Percentiles rank a stretch among this genome's conserved stretches.
These are phyloP conservation scores for Lasius platythorax DNA, from an alignment of 2,888 invertebrate species.

Conservation along the genomic window DNA sequence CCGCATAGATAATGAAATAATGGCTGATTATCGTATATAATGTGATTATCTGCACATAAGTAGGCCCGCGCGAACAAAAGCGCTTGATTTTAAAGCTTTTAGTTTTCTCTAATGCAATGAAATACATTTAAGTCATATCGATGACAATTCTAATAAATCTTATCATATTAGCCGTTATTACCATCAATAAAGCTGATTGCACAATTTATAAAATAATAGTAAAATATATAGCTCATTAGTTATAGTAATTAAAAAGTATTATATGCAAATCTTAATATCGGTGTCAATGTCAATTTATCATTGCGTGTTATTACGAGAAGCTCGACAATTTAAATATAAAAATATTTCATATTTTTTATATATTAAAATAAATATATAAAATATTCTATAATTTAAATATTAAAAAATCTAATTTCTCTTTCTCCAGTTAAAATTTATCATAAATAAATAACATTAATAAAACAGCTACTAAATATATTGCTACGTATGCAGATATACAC, in stretches of 20 bases:
- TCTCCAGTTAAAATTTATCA: slow-evolving; percentile 24
- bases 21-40: slow-evolving; percentile 14
- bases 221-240: background rate
- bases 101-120: slow-evolving; percentile 23
- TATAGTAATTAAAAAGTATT: slow-evolving; percentile 58
- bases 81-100: slow-evolving; percentile 28
- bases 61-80: background rate
- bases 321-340: background rate
- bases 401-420: slow-evolving; percentile 20
- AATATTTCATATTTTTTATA: background rate
- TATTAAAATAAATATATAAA: background rate
- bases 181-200: background rate
- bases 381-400: slow-evolving; percentile 61
- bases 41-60: slow-evolving; percentile 34
- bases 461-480: slow-evolving; percentile 7
- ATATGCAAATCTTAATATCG: slow-evolving; percentile 53
- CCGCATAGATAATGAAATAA: slow-evolving; percentile 12
- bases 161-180: background rate
- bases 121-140: slow-evolving; percentile 3
- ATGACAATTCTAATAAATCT: background rate
- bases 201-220: background rate
- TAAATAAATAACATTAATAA: background rate
- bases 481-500: background rate
- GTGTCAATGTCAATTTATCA: slow-evolving; percentile 61
- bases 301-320: slow-evolving; percentile 56